Conservation (phyloP, 2,888 invertebrate species). For the Sthenelais limicola region DNA sequence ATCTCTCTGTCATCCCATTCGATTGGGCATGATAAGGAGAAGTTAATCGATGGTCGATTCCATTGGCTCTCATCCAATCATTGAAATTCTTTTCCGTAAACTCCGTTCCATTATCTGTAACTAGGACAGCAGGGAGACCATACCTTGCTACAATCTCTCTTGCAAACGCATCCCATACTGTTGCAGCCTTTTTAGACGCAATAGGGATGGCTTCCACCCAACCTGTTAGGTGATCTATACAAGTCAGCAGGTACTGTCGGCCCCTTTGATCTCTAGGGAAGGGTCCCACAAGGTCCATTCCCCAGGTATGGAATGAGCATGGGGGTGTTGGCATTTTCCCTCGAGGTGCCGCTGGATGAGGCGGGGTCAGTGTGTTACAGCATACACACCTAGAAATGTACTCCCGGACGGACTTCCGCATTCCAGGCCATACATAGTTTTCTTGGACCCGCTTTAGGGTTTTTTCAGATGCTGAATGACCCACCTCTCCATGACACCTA, state of each 20-base stretch:
- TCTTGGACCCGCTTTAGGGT: conserved; percentile 7
- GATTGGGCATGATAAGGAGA: neutral
- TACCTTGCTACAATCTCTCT: neutral
- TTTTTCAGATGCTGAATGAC: neutral
- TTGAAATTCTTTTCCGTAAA: neutral
- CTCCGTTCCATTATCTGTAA: conserved; percentile 3
- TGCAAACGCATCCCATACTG: neutral
- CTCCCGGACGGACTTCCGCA: neutral
- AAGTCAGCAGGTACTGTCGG: too few species aligned
- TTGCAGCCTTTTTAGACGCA: neutral
- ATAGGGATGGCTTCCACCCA: conserved; percentile 4
- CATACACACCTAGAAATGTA: neutral
- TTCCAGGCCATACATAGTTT: conserved; percentile 11
- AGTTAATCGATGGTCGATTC: neutral
- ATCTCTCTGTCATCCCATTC: conserved; percentile 10
- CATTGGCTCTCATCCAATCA: neutral
- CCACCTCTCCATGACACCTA: neutral
- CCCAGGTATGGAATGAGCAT: neutral
- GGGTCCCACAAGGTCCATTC: conserved; percentile 11
- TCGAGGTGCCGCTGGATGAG: neutral
- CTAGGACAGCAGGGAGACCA: neutral
- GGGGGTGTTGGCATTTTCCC: neutral
- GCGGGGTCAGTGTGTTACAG: neutral
- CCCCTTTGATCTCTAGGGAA: neutral
- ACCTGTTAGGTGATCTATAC: conserved; percentile 2